Conservation (phyloP, 2,888 invertebrate species). For the Ariolimax columbianus region DNA sequence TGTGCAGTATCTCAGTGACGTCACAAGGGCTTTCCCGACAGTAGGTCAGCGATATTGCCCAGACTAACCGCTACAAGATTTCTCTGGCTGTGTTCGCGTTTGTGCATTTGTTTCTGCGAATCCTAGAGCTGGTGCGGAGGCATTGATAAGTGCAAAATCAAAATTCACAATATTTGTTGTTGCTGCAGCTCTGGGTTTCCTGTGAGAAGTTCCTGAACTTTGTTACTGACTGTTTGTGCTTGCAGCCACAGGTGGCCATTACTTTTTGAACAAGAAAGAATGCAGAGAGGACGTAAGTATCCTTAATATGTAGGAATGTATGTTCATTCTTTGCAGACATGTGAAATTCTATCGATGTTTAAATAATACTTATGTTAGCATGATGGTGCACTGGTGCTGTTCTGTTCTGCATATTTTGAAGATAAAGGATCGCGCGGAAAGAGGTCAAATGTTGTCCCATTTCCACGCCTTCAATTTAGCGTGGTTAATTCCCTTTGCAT, state of each 20-base stretch:
- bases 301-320: background rate
- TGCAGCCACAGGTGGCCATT: constrained; percentile 53
- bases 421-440: constrained; percentile 16
- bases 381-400: background rate
- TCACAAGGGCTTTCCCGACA: constrained; percentile 50
- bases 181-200: constrained; percentile 32
- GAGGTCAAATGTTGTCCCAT: constrained; percentile 48
- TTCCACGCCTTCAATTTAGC: background rate
- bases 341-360: background rate
- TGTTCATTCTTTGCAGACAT: background rate
- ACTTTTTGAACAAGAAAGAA: constrained; percentile 33
- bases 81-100: background rate
- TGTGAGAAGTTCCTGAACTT: constrained; percentile 26
- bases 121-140: background rate
- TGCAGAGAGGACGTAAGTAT: constrained; percentile 50
- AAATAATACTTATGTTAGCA: background rate
- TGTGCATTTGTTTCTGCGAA: constrained; percentile 31
- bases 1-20: constrained; percentile 44
- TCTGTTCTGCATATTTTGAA: background rate
- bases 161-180: background rate
- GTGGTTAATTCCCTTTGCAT: constrained; percentile 39
- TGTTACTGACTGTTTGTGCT: constrained; percentile 18
- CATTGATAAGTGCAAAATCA: constrained; percentile 6
- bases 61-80: constrained; percentile 23
- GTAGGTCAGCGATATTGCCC: constrained; percentile 46